Percentiles rank a stretch among this genome's conserved stretches.
Conservation (phyloP, 2,888 invertebrate genomes). For the Pinctada fucata region DNA sequence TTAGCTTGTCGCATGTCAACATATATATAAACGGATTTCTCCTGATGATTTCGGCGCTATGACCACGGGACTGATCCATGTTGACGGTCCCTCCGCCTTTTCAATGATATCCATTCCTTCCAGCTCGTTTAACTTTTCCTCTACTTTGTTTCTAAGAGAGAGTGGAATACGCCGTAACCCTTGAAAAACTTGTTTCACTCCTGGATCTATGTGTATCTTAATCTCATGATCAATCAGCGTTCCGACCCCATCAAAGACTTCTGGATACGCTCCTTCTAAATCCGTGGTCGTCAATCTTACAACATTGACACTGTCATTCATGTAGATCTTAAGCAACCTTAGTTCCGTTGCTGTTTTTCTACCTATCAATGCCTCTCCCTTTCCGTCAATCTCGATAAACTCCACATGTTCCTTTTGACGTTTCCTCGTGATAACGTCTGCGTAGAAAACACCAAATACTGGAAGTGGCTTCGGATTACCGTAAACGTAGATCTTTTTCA, state of each 20-base stretch:
- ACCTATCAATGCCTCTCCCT: neutral
- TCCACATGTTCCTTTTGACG: neutral
- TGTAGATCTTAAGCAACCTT: neutral
- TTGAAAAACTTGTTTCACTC: slow-evolving; percentile 21
- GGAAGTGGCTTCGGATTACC: neutral
- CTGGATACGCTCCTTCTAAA: neutral
- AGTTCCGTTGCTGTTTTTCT: neutral
- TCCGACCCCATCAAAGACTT: slow-evolving; percentile 16
- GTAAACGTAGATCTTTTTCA: neutral
- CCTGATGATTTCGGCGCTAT: slow-evolving; percentile 42
- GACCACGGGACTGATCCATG: slow-evolving; percentile 39
- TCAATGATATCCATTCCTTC: slow-evolving; percentile 42
- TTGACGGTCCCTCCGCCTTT: slow-evolving; percentile 30
- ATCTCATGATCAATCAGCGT: slow-evolving; percentile 29
- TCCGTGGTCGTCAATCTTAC: neutral
- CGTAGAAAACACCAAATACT: neutral
- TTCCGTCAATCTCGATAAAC: neutral
- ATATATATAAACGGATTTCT: slow-evolving; percentile 37
- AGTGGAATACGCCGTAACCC: slow-evolving; percentile 22
- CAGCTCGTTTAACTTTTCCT: slow-evolving; percentile 31
- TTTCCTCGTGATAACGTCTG: neutral
- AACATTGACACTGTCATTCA: neutral
- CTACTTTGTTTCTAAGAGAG: slow-evolving; percentile 13
- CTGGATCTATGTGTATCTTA: slow-evolving; percentile 23
- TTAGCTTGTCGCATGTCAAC: slow-evolving; percentile 35